A percentile compares a stretch with the other conserved stretches of the same genome.
Evolutionary conservation across 2,888 invertebrate genomes (phyloP).

Genomic region (Ethmia dodecea): DNA sequence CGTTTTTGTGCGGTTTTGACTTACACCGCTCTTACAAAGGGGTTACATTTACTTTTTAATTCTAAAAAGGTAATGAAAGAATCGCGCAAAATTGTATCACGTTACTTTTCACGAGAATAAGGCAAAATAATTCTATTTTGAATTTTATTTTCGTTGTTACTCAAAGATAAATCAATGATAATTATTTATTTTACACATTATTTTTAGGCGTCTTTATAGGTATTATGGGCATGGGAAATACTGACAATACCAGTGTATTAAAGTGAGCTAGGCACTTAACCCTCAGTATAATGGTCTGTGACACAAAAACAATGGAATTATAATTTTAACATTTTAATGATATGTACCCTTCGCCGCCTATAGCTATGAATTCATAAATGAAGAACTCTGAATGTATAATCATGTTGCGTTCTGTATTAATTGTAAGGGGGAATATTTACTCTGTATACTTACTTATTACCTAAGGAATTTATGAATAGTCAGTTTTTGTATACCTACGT

Average conservation of each 20-base stretch:
- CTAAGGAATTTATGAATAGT: constrained; percentile 37
- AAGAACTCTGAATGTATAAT: constrained; percentile 64
- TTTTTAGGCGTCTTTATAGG: no score
- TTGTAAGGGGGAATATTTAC: constrained; percentile 40
- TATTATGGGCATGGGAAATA: no score
- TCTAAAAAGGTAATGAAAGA: neutral
- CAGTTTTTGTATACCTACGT: constrained; percentile 14
- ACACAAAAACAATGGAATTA: constrained; percentile 25
- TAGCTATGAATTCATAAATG: constrained; percentile 59
- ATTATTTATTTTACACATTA: no score
- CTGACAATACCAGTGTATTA: no score
- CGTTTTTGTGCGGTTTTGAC: constrained; percentile 34
- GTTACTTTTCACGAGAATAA: neutral
- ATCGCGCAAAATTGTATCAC: no score
- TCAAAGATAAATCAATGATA: no score
- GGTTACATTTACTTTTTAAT: neutral
- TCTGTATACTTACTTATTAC: constrained; percentile 27
- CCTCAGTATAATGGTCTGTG: constrained; percentile 1
- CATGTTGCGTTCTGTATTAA: constrained; percentile 50
- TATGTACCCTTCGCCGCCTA: constrained; percentile 56
- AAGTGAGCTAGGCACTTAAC: no score
- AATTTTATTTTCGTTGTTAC: constrained; percentile 3
- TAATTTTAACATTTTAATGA: constrained; percentile 45
- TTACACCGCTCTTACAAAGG: constrained; percentile 25
- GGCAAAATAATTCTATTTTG: neutral